Base-by-base conservation (phyloP, 2,888 invertebrate species). In the Taenaris catops region DNA sequence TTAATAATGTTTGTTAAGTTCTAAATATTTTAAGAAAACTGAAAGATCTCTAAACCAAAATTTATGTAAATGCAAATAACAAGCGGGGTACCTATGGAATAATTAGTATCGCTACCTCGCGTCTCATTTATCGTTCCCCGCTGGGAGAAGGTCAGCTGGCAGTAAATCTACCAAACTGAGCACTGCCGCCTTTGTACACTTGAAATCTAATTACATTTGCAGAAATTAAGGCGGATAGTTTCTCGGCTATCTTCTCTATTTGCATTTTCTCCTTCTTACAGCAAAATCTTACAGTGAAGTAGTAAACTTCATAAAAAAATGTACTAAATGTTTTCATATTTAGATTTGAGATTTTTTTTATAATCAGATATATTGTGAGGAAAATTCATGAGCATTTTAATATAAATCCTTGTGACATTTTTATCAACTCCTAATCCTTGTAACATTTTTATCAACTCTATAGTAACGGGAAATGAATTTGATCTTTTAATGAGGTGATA, bases 161-260 rank as follows among this genome's bases (percentile, higher is more conserved):
- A 78, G 73, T 86, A 84, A 84, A 84, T 84, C 80, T 81, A 74
- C 73, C 71, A 73, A 83, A 80, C 81, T 80, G 80, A 80, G 76
- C 70, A 69, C 70, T 71, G 78, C 73, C 78, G 81, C 83, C 81
- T 83, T 83, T 79, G 81, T 79, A 81, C 81, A 81, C 78, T 83
- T 71, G 75, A 75, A 83, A 84, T 83, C 80, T 86, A 83, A 84
- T 84, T 86, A 83, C 83, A 81, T 83, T 83, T 80, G 81, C 81
- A 79, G 71, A 69, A 32, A 21, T 37, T 69, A 67, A 65, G 75
- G 69, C 75, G 70, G 74, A 79, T 40, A 32, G 27, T 71, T 78
- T 73, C n/a, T n/a, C 69, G 64, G 65, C 64, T 71, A 69, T 73
- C 65, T 66, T 64, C 63, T 6, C 65, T 10, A 79, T 80, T 81